Percentiles rank a stretch among this genome's conserved stretches.
Evolutionary conservation across 1,140 invertebrate genomes (phyloP).

Genomic region (Atta cephalotes): DNA sequence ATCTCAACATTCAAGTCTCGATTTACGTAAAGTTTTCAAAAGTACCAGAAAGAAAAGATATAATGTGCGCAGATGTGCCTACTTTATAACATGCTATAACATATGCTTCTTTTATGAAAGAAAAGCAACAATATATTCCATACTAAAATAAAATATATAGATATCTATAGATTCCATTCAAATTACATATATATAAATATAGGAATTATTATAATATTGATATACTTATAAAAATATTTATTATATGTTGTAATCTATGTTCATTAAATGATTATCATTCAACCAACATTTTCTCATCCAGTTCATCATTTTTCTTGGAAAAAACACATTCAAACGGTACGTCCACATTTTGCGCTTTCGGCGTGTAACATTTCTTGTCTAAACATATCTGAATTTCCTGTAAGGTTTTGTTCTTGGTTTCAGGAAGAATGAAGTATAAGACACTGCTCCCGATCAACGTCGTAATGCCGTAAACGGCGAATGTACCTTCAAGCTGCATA

Average conservation of each 20-base stretch:
- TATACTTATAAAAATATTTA: background rate
- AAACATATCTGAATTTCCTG: conserved; percentile 91
- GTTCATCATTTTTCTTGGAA: background rate
- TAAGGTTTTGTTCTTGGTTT: conserved; percentile 92
- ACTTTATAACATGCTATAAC: background rate
- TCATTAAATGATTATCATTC: background rate
- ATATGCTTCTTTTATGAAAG: background rate
- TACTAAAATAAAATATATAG: background rate
- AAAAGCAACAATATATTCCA: background rate
- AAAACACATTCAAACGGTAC: background rate
- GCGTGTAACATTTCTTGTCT: background rate
- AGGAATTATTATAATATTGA: background rate
- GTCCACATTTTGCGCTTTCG: background rate
- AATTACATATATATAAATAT: background rate
- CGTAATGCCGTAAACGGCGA: conserved; percentile 89
- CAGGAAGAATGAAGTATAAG: conserved; percentile 90
- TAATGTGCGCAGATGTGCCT: background rate
- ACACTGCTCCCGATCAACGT: conserved; percentile 89
- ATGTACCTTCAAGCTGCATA: conserved; percentile 88
- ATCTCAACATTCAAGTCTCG: background rate
- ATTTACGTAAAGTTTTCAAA: conserved; percentile 4
- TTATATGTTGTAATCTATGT: background rate
- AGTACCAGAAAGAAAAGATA: background rate
- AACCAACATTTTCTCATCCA: background rate
- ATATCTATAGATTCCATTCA: background rate